Evolutionary conservation across 23 tunicate species (phyloP), one percentile per base, ranked within the genome.

Genomic region (Aplidium turbinatum): DNA sequence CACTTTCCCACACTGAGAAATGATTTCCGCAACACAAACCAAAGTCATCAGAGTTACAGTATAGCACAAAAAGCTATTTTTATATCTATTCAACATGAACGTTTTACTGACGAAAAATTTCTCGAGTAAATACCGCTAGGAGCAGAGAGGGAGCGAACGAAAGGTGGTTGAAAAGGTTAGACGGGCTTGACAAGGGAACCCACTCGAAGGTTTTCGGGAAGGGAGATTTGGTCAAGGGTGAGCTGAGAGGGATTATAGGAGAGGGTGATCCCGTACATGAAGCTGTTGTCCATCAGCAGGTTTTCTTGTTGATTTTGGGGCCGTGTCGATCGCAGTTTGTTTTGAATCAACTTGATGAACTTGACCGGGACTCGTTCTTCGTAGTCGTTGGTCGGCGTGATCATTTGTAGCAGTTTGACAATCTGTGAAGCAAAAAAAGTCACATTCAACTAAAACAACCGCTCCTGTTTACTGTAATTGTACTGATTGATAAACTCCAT

Each of bases 341-440:
- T 52, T 66, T 91, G 97, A 1, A 91, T 92, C 31, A 50, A 47
- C 55, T 81, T 84, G 27, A 91, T 76, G 56, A 94, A 94, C 34
- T 87, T 87, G 56, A 87, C 82, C 29, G 99, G 80, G n/a, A 94
- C 99, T 29, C 95, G 61, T 63, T 94, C 99, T 72, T 94, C 99
- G 86, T 94, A 94, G 42, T 94, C 99, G 51, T 94, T 82, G 54
- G 94, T 87, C 35, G 99, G 95, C 1, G 99, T 94, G 38, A 94
- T 84, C 95, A 94, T 78, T 68, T 94, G 94, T 28, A 94, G 83
- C 3, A 94, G 75, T 33, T 94, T 94, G 6, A 94, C 90, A 35
- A 94, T 87, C 99, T 94, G 45, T 13, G 31, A 53, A 79, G 21
- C 51, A 9, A n/a, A 34, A 74, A 31, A 25, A 73, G n/a, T 42